These are phyloP conservation scores for Rallus limicola DNA, from an alignment of 2,113 vertebrate genomes.

Conservation along the genomic window DNA sequence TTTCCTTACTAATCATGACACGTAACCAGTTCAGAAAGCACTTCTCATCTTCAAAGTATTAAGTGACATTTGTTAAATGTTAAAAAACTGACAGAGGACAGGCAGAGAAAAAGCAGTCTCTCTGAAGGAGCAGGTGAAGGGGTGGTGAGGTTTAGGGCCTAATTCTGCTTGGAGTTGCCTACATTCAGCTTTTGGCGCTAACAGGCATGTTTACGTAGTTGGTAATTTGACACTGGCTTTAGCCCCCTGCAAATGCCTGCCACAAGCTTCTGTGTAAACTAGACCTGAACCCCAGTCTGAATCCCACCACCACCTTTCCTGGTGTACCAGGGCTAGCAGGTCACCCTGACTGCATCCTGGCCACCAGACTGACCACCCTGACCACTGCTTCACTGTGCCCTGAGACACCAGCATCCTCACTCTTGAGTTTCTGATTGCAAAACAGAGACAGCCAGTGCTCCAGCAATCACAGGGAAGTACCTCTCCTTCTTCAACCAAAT, in stretches of 20 bases:
- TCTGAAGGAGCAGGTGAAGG: neutral
- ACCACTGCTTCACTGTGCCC: neutral
- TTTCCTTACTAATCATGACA: neutral
- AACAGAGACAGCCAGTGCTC: neutral
- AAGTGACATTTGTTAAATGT: neutral
- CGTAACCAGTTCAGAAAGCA: neutral
- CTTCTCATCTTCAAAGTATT: neutral
- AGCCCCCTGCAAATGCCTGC: neutral
- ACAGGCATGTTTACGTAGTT: neutral
- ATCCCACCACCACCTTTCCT: neutral
- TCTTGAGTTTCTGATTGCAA: neutral
- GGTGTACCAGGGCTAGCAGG: neutral
- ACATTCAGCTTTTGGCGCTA: neutral
- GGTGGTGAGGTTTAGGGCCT: neutral
- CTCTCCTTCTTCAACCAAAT: neutral
- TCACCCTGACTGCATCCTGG: neutral
- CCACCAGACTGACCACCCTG: fast-evolving
- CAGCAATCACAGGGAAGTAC: fast-evolving
- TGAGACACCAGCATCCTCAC: neutral
- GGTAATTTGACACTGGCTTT: neutral
- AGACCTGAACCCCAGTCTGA: fast-evolving
- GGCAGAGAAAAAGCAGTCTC: neutral
- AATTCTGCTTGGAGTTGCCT: neutral
- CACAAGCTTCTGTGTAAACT: neutral
- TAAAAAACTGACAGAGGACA: neutral